Evolutionary conservation across 1,140 invertebrate genomes (phyloP), one percentile per base, ranked within the genome.

Genomic region (Drosophila kurseongensis): DNA sequence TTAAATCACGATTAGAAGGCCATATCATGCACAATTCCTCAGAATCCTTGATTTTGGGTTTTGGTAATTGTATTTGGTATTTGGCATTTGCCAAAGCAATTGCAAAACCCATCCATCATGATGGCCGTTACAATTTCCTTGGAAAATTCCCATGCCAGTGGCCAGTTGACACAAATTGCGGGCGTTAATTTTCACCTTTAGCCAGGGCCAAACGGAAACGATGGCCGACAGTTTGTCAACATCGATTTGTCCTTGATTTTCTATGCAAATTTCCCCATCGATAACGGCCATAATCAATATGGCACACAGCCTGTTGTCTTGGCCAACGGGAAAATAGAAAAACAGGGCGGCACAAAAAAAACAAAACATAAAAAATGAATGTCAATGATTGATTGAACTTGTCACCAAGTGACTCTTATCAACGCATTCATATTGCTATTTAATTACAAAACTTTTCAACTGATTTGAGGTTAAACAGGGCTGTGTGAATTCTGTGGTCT

Each of bases 401-500:
- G 65, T 71, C 56, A 16, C 65, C 67, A 71, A 69, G 50, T 57
- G 66, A 32, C 62, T 45, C 36, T 71, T 66, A 68, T 67, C 65
- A 35, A 41, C 35, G 61, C 38, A 54, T 68, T 68, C 60, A 45
- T 68, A 71, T 71, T 71, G 57, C 66, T 50, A 72, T 72, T 72
- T 72, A 72, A 72, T 72, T 72, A 50, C 66, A 71, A 50, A 71
- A 71, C 65, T 72, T 72, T 72, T 50, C 44, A 71, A 5, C 65
- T 57, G 67, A 69, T 69, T 69, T 57, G 50, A 57, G 27, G 63
- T 57, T 48, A 44, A 23, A 29, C 45, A 48, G 6, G 29, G 4
- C 47, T 14, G 32, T 67, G 32, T 32, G 41, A 32, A 44, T 16
- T 69, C 8, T 57, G 51, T 29, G 65, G 65, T 38, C 14, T 32